phyloP scores from a whole-genome alignment of 2,113 vertebrate species.

The Albula goreensis region DNA sequence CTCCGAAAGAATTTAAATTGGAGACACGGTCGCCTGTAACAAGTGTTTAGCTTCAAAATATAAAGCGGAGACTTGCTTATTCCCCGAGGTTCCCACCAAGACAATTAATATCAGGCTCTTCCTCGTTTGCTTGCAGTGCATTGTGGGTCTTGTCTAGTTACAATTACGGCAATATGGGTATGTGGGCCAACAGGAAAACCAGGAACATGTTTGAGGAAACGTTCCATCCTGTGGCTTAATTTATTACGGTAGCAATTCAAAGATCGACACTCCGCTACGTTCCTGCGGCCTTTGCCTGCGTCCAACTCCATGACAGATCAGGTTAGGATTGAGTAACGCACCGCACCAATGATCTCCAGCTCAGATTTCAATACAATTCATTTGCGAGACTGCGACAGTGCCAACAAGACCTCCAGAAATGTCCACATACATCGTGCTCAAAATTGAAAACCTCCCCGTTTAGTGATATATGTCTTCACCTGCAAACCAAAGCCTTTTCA shows the following conservation, averaged over 20 bases:
- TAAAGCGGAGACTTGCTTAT: background rate
- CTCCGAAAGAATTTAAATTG: slow-evolving; percentile 2
- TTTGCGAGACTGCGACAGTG: no score
- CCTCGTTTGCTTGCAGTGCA: background rate
- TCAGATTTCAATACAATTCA: no score
- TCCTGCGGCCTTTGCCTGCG: background rate
- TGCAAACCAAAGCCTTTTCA: no score
- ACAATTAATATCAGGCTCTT: background rate
- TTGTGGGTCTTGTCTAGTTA: background rate
- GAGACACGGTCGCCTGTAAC: background rate
- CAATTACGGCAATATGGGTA: background rate
- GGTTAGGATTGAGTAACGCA: no score
- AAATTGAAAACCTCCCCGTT: no score
- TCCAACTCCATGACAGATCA: no score
- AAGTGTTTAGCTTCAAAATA: background rate
- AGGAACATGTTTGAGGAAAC: background rate
- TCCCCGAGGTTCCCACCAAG: background rate
- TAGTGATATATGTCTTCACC: no score
- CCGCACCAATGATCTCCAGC: no score
- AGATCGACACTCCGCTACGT: background rate
- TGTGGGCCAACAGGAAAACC: background rate
- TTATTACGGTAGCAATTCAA: no score
- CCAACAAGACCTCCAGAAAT: no score
- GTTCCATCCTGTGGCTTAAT: background rate
- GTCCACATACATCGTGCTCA: no score